Base-by-base conservation (phyloP, 2,888 invertebrate species). In the Drosophila helvetica region DNA sequence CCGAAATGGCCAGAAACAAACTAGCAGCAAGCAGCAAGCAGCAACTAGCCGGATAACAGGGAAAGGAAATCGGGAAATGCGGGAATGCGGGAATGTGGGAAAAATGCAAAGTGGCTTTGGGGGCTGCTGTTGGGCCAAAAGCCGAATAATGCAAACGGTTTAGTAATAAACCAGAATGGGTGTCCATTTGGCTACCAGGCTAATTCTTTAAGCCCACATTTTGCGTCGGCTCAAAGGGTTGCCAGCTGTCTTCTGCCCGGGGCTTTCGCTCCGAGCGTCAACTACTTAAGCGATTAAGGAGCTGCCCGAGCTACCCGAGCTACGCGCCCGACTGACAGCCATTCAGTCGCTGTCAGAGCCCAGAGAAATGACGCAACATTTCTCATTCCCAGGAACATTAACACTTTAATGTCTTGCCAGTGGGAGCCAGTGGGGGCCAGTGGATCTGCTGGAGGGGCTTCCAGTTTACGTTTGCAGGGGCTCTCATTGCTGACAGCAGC, bases 101-200 rank as follows among this genome's bases (percentile, higher is more conserved):
- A 62, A 71, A 71, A 71, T 71, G 70, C 70, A 57, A 70, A 71
- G 48, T 33, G 64, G 56, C 18, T 25, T 1, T 5, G 18, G 60
- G 43, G 3, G 18, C 27, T 27, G 46, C n/a, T 30, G 25, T 18
- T 27, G 15, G 65, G 27, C 66, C 17, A n/a, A n/a, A 70, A 70
- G 70, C 71, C 71, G 50, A 60, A 68, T 64, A 71, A 73, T 73
- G 47, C 50, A 47, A 62, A 63, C 71, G 63, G 68, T 75, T 76
- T 76, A 78, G 74, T 71, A 82, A 67, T 79, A 76, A 71, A 78
- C 58, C 55, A 50, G 51, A 22, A 33, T 60, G 47, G 42, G 60
- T 63, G 52, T 58, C 74, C 60, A 64, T 66, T 61, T 55, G 63
- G 56, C 71, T 53, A 54, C 64, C 33, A 53, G 53, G 71, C 70